Conservation (phyloP, 1,140 invertebrate species). For the Brachionus paranguensis region DNA sequence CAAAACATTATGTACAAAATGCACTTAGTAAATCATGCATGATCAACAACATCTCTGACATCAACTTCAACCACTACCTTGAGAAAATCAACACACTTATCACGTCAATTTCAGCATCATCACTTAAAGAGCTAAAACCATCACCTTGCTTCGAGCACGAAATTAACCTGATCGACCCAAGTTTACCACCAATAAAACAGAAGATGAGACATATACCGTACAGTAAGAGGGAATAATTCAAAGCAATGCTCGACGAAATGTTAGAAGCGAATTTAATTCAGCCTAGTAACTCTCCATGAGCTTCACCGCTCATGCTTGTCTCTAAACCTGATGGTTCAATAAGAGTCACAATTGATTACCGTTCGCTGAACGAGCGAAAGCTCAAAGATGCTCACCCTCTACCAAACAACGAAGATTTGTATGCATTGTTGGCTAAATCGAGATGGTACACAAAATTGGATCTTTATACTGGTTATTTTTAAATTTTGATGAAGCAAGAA, state of each 20-base stretch:
- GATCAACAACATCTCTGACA: too few relatives aligned
- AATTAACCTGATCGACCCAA: background rate
- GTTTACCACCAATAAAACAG: background rate
- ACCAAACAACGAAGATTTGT: constrained; percentile 41
- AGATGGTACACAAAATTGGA: constrained; percentile 10
- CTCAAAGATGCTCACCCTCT: constrained; percentile 24
- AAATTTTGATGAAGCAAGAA: background rate
- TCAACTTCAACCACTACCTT: too few relatives aligned
- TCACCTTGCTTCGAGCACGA: background rate
- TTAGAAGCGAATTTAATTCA: too few relatives aligned
- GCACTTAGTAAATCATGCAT: background rate
- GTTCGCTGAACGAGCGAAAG: constrained; percentile 41
- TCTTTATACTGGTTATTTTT: background rate
- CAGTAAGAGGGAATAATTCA: too few relatives aligned
- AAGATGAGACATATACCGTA: background rate
- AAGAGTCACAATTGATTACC: background rate
- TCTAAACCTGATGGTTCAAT: background rate
- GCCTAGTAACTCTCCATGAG: too few relatives aligned
- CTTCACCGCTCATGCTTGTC: too few relatives aligned
- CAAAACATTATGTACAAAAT: too few relatives aligned
- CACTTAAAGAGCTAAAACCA: background rate
- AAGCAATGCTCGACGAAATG: too few relatives aligned
- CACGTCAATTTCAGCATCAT: background rate
- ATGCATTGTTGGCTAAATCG: constrained; percentile 25
- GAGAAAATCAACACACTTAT: too few relatives aligned